Evolutionary conservation across 1,140 invertebrate species (phyloP).

Genomic region (Drosophila chauvacae): DNA sequence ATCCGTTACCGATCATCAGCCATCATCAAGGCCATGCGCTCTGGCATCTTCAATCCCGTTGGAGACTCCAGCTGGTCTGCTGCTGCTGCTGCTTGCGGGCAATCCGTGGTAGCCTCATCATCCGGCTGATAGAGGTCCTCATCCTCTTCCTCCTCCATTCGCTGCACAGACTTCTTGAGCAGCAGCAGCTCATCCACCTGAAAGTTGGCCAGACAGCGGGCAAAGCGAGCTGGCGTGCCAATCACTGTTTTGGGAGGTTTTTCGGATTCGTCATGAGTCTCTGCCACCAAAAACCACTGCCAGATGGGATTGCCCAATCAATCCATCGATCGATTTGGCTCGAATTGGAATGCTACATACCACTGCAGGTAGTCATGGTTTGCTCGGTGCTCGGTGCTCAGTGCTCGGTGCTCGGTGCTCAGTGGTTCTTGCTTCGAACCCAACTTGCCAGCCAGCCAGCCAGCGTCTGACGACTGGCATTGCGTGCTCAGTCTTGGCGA

Average conservation of each 20-base stretch:
- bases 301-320: constrained; percentile 16
- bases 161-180: constrained; percentile 60
- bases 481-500: constrained; percentile 17
- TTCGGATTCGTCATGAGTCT: constrained; percentile 5
- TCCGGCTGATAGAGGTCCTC: not conserved
- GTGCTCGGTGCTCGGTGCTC: constrained; percentile 7
- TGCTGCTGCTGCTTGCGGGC: not conserved
- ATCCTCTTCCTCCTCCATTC: constrained; percentile 36
- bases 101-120: not conserved
- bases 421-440: constrained; percentile 18
- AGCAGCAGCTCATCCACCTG: constrained; percentile 58
- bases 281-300: not conserved
- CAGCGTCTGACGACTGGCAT: constrained; percentile 38
- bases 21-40: constrained; percentile 71
- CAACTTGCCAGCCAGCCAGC: constrained; percentile 26
- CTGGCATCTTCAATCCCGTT: constrained; percentile 12
- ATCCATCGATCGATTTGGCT: constrained; percentile 10
- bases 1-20: constrained; percentile 54
- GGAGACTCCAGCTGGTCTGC: not conserved
- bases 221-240: constrained; percentile 62
- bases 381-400: not conserved
- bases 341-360: constrained; percentile 37
- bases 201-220: constrained; percentile 63
- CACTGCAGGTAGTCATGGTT: constrained; percentile 55
- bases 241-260: constrained; percentile 29